Evolutionary conservation across 2,797 vertebrate genomes (phyloP), one percentile per base, ranked within the genome.

Genomic region (Sebastes umbrosus): DNA sequence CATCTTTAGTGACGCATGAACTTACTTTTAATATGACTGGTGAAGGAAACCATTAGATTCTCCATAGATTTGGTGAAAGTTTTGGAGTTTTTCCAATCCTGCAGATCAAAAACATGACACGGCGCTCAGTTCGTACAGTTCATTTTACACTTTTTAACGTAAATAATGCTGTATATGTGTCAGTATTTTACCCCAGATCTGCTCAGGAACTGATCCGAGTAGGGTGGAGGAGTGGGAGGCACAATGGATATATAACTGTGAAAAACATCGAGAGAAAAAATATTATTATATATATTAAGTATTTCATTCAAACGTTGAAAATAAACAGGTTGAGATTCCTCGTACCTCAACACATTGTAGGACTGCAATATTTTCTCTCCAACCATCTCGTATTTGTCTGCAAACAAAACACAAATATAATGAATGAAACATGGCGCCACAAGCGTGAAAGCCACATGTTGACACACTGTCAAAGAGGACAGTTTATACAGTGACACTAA

Each of bases 161-260:
- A 3, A 70, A 14, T 57, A 25, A 77, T 14, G 6, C 3, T 22
- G n/a, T 10, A 69, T 69, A 55, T 6, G 4, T 22, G 6, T 10
- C 0, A 3, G 24, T 50, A 1, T 73, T 13, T 96, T 96, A 98
- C 97, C 95, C 60, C 84, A 25, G 75, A n/a, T 65, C 75, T 92
- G 87, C 75, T 63, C 60, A 90, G 79, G 12, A 86, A 79, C 3
- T 85, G 82, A 18, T 96, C 95, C 20, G 91, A 60, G 87, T 95
- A 90, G 4, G 97, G 97, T 14, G 97, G 97, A 20, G 98, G 98
- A 18, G 98, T 99, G 1, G 98, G 97, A 80, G 97, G 97, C 8
- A 99, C 95, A 0, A 99, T 90, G 2, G 96, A 95, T 84, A 99
- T 98, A 36, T 96, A 92, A 91, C 97, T 99, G 88, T 75, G 54